Evolutionary conservation across 2,113 vertebrate species (phyloP).

Genomic region (Bucco capensis): DNA sequence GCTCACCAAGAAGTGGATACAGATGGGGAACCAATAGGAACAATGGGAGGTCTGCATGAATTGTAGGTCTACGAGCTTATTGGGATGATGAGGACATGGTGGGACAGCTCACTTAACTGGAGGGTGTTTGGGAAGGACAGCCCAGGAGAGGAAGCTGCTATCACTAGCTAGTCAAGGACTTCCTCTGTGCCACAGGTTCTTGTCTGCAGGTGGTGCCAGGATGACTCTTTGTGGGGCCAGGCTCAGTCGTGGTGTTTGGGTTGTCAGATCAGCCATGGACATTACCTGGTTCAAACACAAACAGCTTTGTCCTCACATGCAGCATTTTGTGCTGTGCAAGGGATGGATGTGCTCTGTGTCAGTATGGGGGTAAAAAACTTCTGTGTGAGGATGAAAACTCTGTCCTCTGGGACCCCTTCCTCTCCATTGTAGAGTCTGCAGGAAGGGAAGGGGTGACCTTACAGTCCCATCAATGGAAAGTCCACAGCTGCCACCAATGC

Average conservation of each 20-base stretch:
- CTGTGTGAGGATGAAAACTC: not conserved
- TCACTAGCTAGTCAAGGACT: not conserved
- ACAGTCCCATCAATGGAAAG: not conserved
- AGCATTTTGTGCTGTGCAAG: fast-evolving
- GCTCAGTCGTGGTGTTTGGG: too few species aligned
- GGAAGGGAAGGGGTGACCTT: not conserved
- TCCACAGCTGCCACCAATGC: not conserved
- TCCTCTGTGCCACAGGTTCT: not conserved
- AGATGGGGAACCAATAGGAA: too few species aligned
- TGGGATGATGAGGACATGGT: too few species aligned
- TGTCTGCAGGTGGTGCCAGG: not conserved
- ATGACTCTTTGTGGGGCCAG: not conserved
- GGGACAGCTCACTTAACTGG: too few species aligned
- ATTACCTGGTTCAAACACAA: not conserved
- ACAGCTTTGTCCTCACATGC: not conserved
- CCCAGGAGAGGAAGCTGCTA: too few species aligned
- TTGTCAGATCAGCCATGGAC: not conserved
- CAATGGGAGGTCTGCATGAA: too few species aligned
- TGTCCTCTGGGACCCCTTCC: not conserved
- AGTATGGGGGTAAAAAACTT: not conserved
- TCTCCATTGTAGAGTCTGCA: not conserved
- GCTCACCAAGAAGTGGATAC: too few species aligned
- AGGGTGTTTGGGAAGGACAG: too few species aligned
- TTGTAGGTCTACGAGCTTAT: too few species aligned
- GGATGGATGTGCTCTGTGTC: not conserved